Evolutionary conservation across 2,797 vertebrate genomes (phyloP), one percentile per base, ranked within the genome.

Genomic region (Tolypeutes matacus): DNA sequence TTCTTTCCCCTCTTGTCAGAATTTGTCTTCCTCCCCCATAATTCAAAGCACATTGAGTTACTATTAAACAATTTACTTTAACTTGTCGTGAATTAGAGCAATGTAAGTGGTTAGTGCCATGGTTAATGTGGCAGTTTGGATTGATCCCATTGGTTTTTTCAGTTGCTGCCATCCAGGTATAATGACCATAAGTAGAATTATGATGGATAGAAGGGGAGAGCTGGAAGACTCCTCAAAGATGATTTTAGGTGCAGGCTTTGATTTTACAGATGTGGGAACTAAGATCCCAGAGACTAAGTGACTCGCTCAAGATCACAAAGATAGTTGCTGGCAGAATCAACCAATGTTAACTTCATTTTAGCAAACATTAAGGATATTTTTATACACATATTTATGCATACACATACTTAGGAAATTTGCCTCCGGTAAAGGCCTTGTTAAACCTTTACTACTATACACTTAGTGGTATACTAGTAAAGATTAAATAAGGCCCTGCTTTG

Each of bases 361-460:
- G 42, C 42, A 89, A 94, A 85, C 31, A 69, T 34, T 75, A 65
- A 65, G 76, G 29, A 60, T 82, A 49, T 83, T 81, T 77, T 94
- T 31, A 72, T 86, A 49, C 72, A 21, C 76, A 20, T 70, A 65
- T 64, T 42, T 82, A 56, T n/a, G 31, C 29, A 18, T 77, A 56
- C 21, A 58, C 21, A 58, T 34, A 36, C 31, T 36, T 29, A 56
- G 34, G 82, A 86, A 77, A 86, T 60, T 76, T 49, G 42, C 76
- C 36, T 82, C 46, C 7, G 42, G 27, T 23, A 77, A 25, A 62
- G 64, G 34, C 81, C 42, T 46, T 46, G 42, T 46, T 46, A 46
- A 46, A 46, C 42, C 42, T 46, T 5, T 46, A 46, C 42, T 46
- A 46, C 5, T 46, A 46, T 9, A 46, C 42, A 9, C 23, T 36